phyloP scores from a whole-genome alignment of 2,888 invertebrate genomes.

The Parascotia fuliginaria region DNA sequence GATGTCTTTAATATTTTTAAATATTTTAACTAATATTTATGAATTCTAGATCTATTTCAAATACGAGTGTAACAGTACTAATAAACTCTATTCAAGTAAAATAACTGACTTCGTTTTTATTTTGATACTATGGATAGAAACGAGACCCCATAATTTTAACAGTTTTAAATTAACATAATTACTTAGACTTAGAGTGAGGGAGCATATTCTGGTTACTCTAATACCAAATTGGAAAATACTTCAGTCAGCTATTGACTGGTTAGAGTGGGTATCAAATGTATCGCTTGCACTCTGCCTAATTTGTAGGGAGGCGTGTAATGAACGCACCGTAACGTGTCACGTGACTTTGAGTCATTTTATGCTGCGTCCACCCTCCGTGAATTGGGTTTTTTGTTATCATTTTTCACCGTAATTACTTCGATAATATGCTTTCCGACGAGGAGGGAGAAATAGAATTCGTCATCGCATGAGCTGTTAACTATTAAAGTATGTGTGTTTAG shows the following conservation, averaged over 20 bases:
- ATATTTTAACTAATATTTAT: too few species aligned
- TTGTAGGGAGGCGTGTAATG: constrained; percentile 54
- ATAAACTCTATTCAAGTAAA: too few species aligned
- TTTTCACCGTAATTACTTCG: constrained; percentile 43
- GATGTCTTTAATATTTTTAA: too few species aligned
- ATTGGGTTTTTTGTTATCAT: constrained; percentile 34
- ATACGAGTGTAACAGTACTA: too few species aligned
- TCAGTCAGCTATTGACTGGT: constrained; percentile 40
- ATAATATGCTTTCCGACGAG: constrained; percentile 28
- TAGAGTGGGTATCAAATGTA: constrained; percentile 45
- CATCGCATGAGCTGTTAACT: constrained; percentile 20
- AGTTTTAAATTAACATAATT: constrained; percentile 33
- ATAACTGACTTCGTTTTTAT: too few species aligned
- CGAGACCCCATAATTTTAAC: not conserved
- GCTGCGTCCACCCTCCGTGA: constrained; percentile 36
- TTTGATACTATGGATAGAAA: too few species aligned
- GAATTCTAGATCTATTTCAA: too few species aligned
- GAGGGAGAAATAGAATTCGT: constrained; percentile 29
- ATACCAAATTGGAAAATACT: constrained; percentile 37
- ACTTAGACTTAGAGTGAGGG: constrained; percentile 25
- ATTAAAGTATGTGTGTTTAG: constrained; percentile 30
- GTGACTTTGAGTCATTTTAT: constrained; percentile 57
- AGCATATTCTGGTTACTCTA: constrained; percentile 23
- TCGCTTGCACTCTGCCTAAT: constrained; percentile 65
- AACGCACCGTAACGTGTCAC: constrained; percentile 49